Evolutionary conservation across 2,888 invertebrate genomes (phyloP).

Genomic region (Hydriomena furcata): DNA sequence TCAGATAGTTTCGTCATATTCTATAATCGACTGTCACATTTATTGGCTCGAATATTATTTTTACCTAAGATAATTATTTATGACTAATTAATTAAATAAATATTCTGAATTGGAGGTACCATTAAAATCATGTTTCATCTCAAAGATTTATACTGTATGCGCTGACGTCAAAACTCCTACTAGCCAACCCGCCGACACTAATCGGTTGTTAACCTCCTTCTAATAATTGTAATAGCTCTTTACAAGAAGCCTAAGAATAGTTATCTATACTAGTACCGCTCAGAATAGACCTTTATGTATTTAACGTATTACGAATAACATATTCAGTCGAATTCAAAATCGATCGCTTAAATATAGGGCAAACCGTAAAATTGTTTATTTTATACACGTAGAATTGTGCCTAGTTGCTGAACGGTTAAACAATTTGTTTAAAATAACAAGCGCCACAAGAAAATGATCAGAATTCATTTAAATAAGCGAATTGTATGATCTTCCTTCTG

Average conservation of each 20-base stretch:
- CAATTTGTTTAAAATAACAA: slow-evolving; percentile 21
- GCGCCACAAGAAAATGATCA: too few species aligned
- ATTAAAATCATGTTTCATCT: slow-evolving; percentile 3
- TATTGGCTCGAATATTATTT: not conserved
- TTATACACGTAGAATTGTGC: slow-evolving; percentile 35
- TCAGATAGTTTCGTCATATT: slow-evolving; percentile 48
- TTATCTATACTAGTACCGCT: slow-evolving; percentile 48
- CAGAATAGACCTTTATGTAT: slow-evolving; percentile 43
- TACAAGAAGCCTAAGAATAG: slow-evolving; percentile 45
- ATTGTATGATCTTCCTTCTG: too few species aligned
- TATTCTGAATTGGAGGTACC: not conserved
- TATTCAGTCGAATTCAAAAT: slow-evolving; percentile 29
- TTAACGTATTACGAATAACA: slow-evolving; percentile 28
- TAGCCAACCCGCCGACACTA: slow-evolving; percentile 13
- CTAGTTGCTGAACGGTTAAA: slow-evolving; percentile 26
- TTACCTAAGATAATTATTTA: not conserved
- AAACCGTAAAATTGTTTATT: slow-evolving; percentile 39
- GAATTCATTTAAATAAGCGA: too few species aligned
- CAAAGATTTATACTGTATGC: not conserved
- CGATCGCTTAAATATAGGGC: slow-evolving; percentile 43
- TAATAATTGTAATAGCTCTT: slow-evolving; percentile 36
- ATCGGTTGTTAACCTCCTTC: slow-evolving; percentile 58
- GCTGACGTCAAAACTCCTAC: not conserved
- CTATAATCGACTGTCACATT: slow-evolving; percentile 19
- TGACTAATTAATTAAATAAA: not conserved